These are phyloP conservation scores for Pontoporia blainvillei DNA, from an alignment of 2,113 vertebrate species.

Conservation along the genomic window DNA sequence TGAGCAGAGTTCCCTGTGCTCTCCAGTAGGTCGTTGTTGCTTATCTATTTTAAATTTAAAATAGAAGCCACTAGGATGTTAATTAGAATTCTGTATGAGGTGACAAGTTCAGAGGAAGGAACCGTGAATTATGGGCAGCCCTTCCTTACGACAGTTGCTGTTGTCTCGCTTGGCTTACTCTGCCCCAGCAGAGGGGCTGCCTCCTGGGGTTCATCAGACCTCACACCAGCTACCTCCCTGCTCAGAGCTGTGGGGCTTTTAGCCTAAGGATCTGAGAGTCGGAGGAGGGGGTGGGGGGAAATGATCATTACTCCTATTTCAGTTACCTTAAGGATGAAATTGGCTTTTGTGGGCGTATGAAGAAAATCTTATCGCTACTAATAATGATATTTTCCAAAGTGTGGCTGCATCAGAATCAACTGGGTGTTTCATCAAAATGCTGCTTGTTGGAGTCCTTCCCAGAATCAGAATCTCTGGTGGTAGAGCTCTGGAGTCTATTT, in stretches of 20 bases:
- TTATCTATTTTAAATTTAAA: too few species aligned
- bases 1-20: too few species aligned
- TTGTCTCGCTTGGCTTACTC: not conserved
- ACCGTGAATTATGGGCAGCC: not conserved
- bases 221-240: not conserved
- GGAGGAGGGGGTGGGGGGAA: not conserved
- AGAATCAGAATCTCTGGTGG: not conserved
- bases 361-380: not conserved
- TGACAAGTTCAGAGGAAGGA: not conserved
- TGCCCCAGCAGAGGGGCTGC: not conserved
- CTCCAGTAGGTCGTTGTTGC: too few species aligned
- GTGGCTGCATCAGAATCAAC: not conserved
- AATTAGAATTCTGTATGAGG: constrained; percentile 6
- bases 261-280: not conserved
- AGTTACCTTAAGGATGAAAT: not conserved
- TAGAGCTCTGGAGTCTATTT: not conserved
- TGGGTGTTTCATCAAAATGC: constrained; percentile 22
- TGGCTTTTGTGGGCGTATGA: not conserved
- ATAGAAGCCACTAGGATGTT: not conserved
- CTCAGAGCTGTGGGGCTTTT: not conserved
- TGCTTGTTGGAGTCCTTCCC: not conserved
- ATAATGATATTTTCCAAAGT: not conserved
- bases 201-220: not conserved
- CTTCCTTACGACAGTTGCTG: not conserved
- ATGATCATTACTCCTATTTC: not conserved